A percentile compares a stretch with the other conserved stretches of the same genome.
These are phyloP conservation scores for Copidosoma floridanum DNA, from an alignment of 1,140 invertebrate genomes.

Conservation along the genomic window DNA sequence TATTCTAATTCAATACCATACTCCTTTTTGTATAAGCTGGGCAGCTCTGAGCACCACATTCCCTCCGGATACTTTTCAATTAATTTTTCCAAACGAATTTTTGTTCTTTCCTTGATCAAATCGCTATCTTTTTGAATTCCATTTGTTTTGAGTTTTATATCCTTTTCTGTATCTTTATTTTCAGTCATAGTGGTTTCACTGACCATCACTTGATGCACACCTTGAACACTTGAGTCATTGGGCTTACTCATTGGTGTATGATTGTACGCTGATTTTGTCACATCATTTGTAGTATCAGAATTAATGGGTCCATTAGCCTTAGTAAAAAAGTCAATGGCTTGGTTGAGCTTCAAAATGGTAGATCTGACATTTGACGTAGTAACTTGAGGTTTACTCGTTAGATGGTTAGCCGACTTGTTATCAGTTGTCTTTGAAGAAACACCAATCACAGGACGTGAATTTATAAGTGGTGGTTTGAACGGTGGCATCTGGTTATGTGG, in stretches of 20 bases:
- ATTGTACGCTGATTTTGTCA: neutral
- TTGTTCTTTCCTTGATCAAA: slow-evolving; percentile 32
- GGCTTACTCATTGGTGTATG: neutral
- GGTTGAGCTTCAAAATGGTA: neutral
- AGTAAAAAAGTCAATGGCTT: neutral
- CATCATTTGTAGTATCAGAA: neutral
- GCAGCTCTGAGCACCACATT: slow-evolving; percentile 48
- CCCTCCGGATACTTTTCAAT: slow-evolving; percentile 43
- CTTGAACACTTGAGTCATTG: neutral
- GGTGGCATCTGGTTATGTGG: too few relatives aligned
- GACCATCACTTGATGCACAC: neutral
- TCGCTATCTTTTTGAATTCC: neutral
- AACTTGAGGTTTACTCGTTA: neutral
- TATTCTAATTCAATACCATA: slow-evolving; percentile 44
- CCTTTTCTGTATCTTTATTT: neutral
- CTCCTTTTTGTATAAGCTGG: slow-evolving; percentile 37
- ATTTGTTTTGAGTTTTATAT: neutral
- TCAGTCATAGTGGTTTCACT: too few relatives aligned
- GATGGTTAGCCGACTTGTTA: neutral
- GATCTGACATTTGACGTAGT: neutral
- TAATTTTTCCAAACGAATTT: slow-evolving; percentile 41
- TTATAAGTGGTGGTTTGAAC: too few relatives aligned
- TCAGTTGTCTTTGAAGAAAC: neutral
- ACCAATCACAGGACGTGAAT: neutral
- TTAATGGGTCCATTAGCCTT: neutral